Evolutionary conservation across 2,888 invertebrate genomes (phyloP).

Genomic region (Epirrita christyi): DNA sequence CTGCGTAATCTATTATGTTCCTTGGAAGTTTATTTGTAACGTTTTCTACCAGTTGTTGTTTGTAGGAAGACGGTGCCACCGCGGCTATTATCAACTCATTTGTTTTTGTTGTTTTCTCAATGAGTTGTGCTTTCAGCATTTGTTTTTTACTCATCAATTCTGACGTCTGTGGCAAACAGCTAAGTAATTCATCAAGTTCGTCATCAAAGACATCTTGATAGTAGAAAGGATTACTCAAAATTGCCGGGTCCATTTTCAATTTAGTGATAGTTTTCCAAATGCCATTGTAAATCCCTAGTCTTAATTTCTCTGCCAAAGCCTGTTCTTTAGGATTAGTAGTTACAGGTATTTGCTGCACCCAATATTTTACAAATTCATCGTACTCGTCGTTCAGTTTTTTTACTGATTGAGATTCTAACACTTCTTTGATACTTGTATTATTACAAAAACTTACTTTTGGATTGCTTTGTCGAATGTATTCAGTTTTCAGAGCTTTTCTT

Average conservation of each 20-base stretch:
- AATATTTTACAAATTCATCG: constrained; percentile 51
- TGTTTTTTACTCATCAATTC: constrained; percentile 51
- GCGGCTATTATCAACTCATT: constrained; percentile 46
- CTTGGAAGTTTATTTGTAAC: constrained; percentile 47
- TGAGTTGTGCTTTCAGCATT: constrained; percentile 54
- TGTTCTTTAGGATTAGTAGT: constrained; percentile 41
- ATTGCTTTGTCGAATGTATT: neutral
- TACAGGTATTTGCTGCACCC: constrained; percentile 59
- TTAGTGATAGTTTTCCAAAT: constrained; percentile 61
- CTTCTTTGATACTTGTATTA: neutral
- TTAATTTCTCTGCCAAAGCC: constrained; percentile 46
- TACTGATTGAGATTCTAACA: constrained; percentile 9
- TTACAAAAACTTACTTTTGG: constrained; percentile 7
- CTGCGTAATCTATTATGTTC: constrained; percentile 26
- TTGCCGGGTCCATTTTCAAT: constrained; percentile 54
- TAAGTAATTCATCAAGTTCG: constrained; percentile 62
- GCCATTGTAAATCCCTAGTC: constrained; percentile 57
- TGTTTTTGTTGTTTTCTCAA: constrained; percentile 54
- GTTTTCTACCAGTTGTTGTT: constrained; percentile 55
- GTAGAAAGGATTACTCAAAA: constrained; percentile 52
- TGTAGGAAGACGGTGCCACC: constrained; percentile 49
- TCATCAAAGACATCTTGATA: constrained; percentile 64
- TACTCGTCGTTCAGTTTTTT: constrained; percentile 49
- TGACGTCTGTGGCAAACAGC: constrained; percentile 53
- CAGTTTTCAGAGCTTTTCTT: neutral